These are phyloP conservation scores for Cossypha polioptera DNA, from an alignment of 2,797 vertebrate species.

Conservation along the genomic window DNA sequence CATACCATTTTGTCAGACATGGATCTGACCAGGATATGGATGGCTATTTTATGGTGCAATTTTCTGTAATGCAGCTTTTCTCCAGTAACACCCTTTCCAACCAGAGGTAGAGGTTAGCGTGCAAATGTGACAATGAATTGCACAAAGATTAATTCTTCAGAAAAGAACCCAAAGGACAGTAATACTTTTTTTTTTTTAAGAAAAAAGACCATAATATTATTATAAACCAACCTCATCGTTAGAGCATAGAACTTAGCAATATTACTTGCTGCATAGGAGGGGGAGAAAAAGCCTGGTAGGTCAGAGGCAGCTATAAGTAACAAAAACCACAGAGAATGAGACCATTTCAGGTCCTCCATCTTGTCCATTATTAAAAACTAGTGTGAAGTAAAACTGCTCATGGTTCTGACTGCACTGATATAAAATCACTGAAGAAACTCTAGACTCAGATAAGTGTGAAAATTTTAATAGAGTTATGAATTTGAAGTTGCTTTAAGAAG, in stretches of 20 bases:
- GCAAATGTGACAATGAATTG: slow-evolving; percentile 1
- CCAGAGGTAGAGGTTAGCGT: neutral
- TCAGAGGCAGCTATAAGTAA: neutral
- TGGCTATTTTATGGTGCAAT: slow-evolving; percentile 54
- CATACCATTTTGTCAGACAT: slow-evolving; percentile 54
- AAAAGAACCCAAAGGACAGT: neutral
- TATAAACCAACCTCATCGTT: neutral
- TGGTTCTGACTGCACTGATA: neutral
- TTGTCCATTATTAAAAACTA: neutral
- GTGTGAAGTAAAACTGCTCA: neutral
- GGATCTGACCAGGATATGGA: slow-evolving; percentile 42
- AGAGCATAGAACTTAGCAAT: neutral
- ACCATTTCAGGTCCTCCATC: neutral
- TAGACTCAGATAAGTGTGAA: neutral
- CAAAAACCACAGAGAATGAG: neutral
- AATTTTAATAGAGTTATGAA: neutral
- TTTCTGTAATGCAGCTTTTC: slow-evolving; percentile 48
- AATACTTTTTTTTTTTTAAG: neutral
- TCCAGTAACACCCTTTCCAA: neutral
- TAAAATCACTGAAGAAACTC: neutral
- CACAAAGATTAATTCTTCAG: neutral
- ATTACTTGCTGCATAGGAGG: neutral
- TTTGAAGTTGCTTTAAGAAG: neutral
- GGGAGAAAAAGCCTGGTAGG: neutral
- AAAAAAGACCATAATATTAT: neutral